Percentiles rank a stretch among this genome's conserved stretches.
Conservation (phyloP, 1,140 invertebrate genomes). For the Helicoverpa zea region DNA sequence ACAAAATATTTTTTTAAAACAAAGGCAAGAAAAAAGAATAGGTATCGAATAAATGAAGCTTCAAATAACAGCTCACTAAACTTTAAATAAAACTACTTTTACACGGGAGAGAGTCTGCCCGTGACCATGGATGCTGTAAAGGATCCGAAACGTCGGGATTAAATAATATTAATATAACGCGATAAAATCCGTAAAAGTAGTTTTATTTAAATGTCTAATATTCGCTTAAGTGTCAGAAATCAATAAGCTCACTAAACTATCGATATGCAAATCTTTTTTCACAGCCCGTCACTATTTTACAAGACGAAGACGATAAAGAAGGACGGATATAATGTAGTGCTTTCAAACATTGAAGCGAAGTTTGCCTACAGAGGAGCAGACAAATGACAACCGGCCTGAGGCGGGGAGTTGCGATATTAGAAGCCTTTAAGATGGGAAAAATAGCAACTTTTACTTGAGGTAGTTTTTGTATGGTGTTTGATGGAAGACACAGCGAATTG, state of each 20-base stretch:
- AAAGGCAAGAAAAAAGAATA: too few relatives aligned
- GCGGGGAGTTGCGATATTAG: constrained; percentile 79
- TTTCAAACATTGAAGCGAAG: constrained; percentile 82
- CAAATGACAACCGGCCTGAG: constrained; percentile 81
- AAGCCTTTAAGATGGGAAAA: constrained; percentile 84
- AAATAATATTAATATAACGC: too few relatives aligned
- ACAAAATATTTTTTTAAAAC: too few relatives aligned
- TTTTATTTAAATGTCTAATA: too few relatives aligned
- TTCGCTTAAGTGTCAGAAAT: too few relatives aligned
- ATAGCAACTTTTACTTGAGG: constrained; percentile 80
- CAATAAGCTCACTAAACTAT: neutral
- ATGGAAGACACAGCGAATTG: neutral
- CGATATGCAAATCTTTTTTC: neutral
- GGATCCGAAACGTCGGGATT: too few relatives aligned
- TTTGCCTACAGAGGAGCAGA: constrained; percentile 79
- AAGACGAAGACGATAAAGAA: constrained; percentile 74
- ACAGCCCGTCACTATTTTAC: constrained; percentile 54
- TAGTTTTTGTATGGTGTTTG: constrained; percentile 56
- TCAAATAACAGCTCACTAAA: neutral
- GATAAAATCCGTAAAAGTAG: too few relatives aligned
- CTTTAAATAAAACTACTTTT: too few relatives aligned
- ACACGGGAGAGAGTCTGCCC: too few relatives aligned
- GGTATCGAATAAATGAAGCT: neutral
- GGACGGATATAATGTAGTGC: constrained; percentile 81
- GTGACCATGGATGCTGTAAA: too few relatives aligned